Evolutionary conservation across 2,113 vertebrate species (phyloP), one percentile per base, ranked within the genome.

Genomic region (Rousettus leschenaultii): DNA sequence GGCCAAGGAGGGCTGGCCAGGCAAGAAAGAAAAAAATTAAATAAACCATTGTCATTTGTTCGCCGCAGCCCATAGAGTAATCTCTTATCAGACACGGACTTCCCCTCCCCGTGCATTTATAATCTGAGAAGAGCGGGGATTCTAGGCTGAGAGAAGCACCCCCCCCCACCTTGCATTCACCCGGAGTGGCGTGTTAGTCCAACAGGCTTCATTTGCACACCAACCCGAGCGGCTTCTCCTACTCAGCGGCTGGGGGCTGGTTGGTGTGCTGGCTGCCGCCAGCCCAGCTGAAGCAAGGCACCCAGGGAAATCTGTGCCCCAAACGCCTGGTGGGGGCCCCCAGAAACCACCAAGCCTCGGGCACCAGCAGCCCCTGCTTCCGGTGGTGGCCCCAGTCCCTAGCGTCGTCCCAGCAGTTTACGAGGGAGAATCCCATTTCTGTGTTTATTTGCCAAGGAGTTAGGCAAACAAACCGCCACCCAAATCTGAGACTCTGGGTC

Each of bases 41-140:
- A 97, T 75, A 97, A 97, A 86, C 93, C 97, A 95, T 97, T 97
- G 94, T 96, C 95, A 98, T 98, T 97, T 98, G 97, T 95, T 95
- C 40, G 48, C 88, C 88, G 96, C 98, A 97, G 90, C 96, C 91
- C 35, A 86, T 89, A 97, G 95, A 96, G 78, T 97, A 93, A 91
- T 97, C 94, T 95, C 95, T 96, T 93, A 14, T 96, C 96, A 97
- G 75, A 97, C 91, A 91, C 19, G 89, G 97, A 93, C 97, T 97
- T 87, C 87, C 90, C 97, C 97, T 66, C 84, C 91, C 93, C 35
- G 96, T 66, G 96, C 92, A 75, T 98, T 96, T 94, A 89, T 97
- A 97, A 98, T 98, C 98, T 96, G 95, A 98, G 96, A 95, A 96
- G 95, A 97, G 95, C 84, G 61, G 65, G 78, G 80, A 10, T 97